Evolutionary conservation across 2,888 invertebrate genomes (phyloP).

Genomic region (Mantis religiosa): DNA sequence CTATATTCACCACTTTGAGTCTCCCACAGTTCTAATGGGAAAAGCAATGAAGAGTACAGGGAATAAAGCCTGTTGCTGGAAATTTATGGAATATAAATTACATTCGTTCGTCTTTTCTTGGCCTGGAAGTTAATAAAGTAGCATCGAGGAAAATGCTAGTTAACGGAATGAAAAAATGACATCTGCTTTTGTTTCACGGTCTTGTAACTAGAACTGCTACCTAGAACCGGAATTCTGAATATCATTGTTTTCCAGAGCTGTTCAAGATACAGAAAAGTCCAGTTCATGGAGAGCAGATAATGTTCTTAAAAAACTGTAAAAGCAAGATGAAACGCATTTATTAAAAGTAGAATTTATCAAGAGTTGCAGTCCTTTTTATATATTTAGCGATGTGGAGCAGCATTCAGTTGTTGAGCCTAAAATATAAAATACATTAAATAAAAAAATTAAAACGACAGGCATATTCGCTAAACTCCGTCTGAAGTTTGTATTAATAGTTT

Average conservation of each 20-base stretch:
- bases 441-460: too few relatives aligned
- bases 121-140: neutral
- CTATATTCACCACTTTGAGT: too few relatives aligned
- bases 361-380: too few relatives aligned
- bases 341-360: too few relatives aligned
- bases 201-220: neutral
- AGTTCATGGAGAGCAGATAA: neutral
- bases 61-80: neutral
- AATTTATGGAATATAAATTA: neutral
- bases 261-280: neutral
- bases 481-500: too few relatives aligned
- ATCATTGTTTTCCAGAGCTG: neutral
- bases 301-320: neutral
- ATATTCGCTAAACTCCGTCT: too few relatives aligned
- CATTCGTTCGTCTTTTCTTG: neutral
- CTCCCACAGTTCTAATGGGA: too few relatives aligned
- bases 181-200: neutral
- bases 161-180: neutral
- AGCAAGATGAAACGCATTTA: too few relatives aligned
- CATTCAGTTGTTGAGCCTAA: too few relatives aligned
- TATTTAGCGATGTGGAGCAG: too few relatives aligned
- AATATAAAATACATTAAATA: too few relatives aligned
- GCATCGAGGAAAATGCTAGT: neutral
- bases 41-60: neutral
- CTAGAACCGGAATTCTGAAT: neutral